Percentiles rank a stretch among this genome's conserved stretches.
Evolutionary conservation across 2,113 vertebrate genomes (phyloP).

Genomic region (Ia io): DNA sequence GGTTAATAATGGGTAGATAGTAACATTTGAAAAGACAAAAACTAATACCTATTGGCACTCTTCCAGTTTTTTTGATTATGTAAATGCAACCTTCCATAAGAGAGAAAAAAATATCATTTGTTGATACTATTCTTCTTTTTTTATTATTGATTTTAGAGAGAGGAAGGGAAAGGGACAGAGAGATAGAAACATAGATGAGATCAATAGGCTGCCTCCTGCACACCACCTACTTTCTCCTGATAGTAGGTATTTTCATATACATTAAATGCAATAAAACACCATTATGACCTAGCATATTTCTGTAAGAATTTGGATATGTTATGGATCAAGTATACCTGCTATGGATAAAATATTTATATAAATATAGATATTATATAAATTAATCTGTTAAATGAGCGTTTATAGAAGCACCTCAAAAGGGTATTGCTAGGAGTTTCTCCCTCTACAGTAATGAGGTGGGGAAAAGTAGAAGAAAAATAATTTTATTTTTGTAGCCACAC

Average conservation of each 20-base stretch:
- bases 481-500: background rate
- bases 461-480: background rate
- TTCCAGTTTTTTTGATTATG: background rate
- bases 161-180: no score
- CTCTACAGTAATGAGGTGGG: background rate
- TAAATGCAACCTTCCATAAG: background rate
- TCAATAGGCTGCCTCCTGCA: no score
- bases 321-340: background rate
- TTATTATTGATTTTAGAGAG: no score
- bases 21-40: background rate
- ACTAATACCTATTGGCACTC: background rate
- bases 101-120: background rate
- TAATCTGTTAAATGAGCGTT: background rate
- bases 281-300: background rate
- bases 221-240: background rate
- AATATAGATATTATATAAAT: background rate
- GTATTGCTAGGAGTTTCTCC: background rate
- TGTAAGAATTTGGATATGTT: background rate
- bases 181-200: no score
- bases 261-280: background rate
- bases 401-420: background rate
- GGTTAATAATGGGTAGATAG: background rate
- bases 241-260: background rate
- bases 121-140: background rate
- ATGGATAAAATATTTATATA: no score